Evolutionary conservation across 2,888 invertebrate species (phyloP).

Genomic region (Drosophila ezoana): DNA sequence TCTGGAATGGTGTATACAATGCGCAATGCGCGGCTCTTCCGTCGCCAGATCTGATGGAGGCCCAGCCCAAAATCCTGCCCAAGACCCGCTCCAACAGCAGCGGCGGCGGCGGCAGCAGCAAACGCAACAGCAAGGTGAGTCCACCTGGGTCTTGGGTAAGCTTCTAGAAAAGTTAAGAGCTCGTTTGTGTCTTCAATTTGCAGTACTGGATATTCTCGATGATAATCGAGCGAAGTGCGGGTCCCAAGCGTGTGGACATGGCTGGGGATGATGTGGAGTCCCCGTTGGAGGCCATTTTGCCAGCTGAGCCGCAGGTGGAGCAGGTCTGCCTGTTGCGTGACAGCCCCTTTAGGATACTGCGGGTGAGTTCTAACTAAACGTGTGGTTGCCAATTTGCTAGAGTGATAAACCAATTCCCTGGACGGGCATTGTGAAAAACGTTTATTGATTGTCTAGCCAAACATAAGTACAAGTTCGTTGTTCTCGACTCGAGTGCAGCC

Average conservation of each 20-base stretch:
- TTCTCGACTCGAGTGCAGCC: constrained; percentile 29
- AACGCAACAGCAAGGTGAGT: constrained; percentile 74
- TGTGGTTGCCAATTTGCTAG: constrained; percentile 52
- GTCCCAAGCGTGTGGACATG: constrained; percentile 74
- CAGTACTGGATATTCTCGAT: constrained; percentile 84
- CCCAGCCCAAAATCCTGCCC: constrained; percentile 72
- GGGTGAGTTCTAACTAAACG: constrained; percentile 81
- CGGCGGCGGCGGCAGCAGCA: constrained; percentile 7
- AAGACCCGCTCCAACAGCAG: constrained; percentile 61
- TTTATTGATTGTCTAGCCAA: constrained; percentile 33
- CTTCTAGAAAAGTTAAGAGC: background rate
- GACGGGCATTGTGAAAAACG: constrained; percentile 31
- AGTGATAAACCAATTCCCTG: constrained; percentile 36
- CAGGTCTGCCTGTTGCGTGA: constrained; percentile 90
- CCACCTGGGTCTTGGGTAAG: background rate
- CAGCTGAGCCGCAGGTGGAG: constrained; percentile 78
- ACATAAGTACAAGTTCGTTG: constrained; percentile 1
- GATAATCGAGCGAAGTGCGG: constrained; percentile 81
- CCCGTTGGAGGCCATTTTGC: constrained; percentile 80
- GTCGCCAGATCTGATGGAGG: constrained; percentile 78
- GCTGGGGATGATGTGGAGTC: constrained; percentile 78
- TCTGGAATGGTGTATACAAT: constrained; percentile 59
- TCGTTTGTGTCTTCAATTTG: background rate
- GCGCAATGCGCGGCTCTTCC: constrained; percentile 48
- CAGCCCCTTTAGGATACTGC: constrained; percentile 85